Evolutionary conservation across 2,888 invertebrate genomes (phyloP).

Genomic region (Pycnomerus fuliginosus): DNA sequence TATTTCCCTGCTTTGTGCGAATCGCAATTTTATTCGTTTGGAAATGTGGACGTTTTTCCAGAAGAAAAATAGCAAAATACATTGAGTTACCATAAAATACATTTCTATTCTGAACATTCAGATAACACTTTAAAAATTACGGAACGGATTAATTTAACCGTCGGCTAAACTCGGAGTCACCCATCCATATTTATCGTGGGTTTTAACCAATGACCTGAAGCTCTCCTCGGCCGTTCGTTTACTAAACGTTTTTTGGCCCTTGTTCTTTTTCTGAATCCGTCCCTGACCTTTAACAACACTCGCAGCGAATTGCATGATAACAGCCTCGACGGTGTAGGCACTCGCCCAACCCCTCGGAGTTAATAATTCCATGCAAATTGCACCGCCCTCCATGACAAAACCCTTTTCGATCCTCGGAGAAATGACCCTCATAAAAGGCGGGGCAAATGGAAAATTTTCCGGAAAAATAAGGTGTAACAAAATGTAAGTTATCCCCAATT

Average conservation of each 20-base stretch:
- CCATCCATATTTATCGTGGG: conserved; percentile 91
- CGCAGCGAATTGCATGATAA: conserved; percentile 87
- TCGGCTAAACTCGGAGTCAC: conserved; percentile 84
- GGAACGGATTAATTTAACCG: conserved; percentile 58
- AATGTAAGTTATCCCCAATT: conserved; percentile 72
- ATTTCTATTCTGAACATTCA: conserved; percentile 27
- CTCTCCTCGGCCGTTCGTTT: conserved; percentile 83
- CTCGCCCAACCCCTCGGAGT: conserved; percentile 88
- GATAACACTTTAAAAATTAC: conserved; percentile 23
- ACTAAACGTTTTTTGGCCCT: conserved; percentile 76
- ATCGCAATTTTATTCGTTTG: too few species aligned
- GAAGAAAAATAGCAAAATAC: too few species aligned
- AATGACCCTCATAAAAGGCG: conserved; percentile 73
- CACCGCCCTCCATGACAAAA: conserved; percentile 89
- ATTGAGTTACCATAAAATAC: conserved; percentile 22
- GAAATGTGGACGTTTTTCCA: too few species aligned
- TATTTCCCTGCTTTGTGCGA: too few species aligned
- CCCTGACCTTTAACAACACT: conserved; percentile 87
- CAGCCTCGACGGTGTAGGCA: conserved; percentile 83
- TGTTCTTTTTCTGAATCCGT: conserved; percentile 74
- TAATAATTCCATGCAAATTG: conserved; percentile 85
- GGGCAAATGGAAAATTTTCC: conserved; percentile 86
- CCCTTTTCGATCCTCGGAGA: conserved; percentile 68
- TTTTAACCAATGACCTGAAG: conserved; percentile 82
- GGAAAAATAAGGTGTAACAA: conserved; percentile 80